Conservation (phyloP, 23 tunicate genomes). For the Pegea sp. region DNA sequence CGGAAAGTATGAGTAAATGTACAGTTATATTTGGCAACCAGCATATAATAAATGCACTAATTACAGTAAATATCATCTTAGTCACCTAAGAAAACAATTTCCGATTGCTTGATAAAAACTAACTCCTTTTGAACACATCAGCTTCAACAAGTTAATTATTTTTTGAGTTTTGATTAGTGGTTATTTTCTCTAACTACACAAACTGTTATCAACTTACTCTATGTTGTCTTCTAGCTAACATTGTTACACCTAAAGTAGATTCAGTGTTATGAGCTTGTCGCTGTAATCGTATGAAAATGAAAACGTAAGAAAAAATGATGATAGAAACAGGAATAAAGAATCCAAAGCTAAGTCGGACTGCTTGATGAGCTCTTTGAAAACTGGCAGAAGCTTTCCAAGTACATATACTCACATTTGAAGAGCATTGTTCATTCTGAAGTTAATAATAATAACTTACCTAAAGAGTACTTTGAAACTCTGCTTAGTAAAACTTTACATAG, state of each 20-base stretch:
- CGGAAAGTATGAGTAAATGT: no score
- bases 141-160: background rate
- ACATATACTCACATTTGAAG: no score
- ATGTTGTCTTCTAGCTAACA: constrained; percentile 21
- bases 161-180: background rate
- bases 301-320: constrained; percentile 47
- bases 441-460: no score
- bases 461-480: no score
- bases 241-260: constrained; percentile 4
- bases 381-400: no score
- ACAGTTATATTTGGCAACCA: constrained; percentile 96
- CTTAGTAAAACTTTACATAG: no score
- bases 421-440: no score
- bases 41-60: constrained; percentile 62
- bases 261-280: constrained; percentile 4
- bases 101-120: background rate
- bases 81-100: constrained; percentile 22
- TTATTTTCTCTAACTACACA: background rate
- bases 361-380: constrained; percentile 49
- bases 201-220: constrained; percentile 9
- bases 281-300: constrained; percentile 29
- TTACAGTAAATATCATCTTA: constrained; percentile 36
- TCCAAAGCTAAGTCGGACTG: constrained; percentile 34
- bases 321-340: constrained; percentile 55
- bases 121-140: background rate